Conservation (phyloP, 2,888 invertebrate genomes). For the Amiota minor region DNA sequence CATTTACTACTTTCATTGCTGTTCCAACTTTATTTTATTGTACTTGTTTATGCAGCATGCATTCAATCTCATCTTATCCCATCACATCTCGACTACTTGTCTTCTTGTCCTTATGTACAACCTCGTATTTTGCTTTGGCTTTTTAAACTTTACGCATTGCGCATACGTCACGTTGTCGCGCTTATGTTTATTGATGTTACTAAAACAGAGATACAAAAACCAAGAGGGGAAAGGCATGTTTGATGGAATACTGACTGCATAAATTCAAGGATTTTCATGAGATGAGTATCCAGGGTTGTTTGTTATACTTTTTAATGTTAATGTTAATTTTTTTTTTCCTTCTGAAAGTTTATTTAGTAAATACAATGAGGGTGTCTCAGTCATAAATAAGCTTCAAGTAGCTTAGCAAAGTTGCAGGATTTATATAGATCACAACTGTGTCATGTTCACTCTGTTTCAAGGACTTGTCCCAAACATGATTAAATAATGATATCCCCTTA, state of each 20-base stretch:
- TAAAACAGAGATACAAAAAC: too few species aligned
- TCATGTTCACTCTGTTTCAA: too few species aligned
- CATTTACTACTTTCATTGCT: conserved; percentile 14
- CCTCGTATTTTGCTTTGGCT: not conserved
- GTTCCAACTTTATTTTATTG: not conserved
- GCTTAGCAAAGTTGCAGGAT: too few species aligned
- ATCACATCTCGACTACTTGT: too few species aligned
- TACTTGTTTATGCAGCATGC: not conserved
- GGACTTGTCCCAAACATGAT: too few species aligned
- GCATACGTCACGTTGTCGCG: conserved; percentile 11
- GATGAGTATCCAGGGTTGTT: not conserved
- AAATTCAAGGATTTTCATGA: not conserved
- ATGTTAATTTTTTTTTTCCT: not conserved
- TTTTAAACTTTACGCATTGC: conserved; percentile 13
- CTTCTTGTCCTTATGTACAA: not conserved
- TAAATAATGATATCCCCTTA: too few species aligned
- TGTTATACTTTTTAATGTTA: not conserved
- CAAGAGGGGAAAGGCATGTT: too few species aligned
- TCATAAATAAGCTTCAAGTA: too few species aligned
- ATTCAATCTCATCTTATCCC: not conserved
- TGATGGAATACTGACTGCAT: not conserved
- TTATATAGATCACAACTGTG: too few species aligned
- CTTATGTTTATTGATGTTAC: not conserved
- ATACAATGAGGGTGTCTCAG: not conserved
- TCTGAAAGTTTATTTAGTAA: not conserved